Conservation (phyloP, 2,113 vertebrate genomes). For the Haemorhous mexicanus region DNA sequence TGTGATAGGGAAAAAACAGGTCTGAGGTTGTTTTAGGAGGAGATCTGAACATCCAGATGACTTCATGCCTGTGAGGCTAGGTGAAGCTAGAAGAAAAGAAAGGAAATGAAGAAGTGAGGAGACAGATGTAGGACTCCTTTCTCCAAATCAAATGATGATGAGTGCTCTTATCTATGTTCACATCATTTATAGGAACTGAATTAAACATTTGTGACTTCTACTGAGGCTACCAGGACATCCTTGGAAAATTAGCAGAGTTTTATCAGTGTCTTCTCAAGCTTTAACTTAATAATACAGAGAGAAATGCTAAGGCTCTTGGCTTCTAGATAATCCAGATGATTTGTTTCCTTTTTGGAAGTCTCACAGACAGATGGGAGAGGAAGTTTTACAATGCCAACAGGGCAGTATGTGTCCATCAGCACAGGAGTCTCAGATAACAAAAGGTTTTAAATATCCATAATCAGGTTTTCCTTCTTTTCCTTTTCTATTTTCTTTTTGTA, state of each 20-base stretch:
- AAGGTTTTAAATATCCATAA: background rate
- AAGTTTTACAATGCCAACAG: background rate
- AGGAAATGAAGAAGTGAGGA: background rate
- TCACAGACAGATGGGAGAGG: background rate
- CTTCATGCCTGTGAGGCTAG: background rate
- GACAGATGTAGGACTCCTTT: background rate
- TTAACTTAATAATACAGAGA: background rate
- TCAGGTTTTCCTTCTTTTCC: background rate
- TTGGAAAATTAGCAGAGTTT: background rate
- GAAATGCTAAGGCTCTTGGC: background rate
- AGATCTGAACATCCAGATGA: background rate
- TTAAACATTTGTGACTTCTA: background rate
- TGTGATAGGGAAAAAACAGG: background rate
- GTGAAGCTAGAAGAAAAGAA: background rate
- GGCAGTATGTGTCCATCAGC: background rate
- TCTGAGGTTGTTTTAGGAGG: background rate
- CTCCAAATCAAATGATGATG: background rate
- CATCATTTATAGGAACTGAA: background rate
- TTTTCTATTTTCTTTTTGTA: background rate
- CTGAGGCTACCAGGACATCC: background rate
- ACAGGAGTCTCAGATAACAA: background rate
- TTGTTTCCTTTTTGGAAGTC: constrained; percentile 12
- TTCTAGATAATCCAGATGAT: background rate
- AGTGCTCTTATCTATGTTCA: background rate
- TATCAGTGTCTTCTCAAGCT: background rate